phyloP scores from a whole-genome alignment of 2,888 invertebrate species.

The Eristalis pertinax region DNA sequence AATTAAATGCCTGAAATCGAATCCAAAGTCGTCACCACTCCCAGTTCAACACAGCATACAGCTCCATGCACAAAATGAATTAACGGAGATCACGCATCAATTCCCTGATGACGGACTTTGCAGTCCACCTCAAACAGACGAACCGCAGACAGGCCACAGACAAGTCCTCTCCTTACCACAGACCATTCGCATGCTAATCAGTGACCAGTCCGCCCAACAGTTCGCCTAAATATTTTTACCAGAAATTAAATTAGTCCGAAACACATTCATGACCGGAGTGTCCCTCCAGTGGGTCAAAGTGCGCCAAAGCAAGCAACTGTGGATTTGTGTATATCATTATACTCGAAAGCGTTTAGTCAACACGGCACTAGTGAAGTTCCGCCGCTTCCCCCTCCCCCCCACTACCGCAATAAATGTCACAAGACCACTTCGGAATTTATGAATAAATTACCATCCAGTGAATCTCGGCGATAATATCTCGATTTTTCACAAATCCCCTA shows the following conservation, averaged over 20 bases:
- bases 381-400: not conserved
- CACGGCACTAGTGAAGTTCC: too few species aligned
- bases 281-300: not conserved
- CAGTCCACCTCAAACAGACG: too few species aligned
- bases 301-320: not conserved
- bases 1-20: not conserved
- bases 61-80: too few species aligned
- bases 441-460: conserved; percentile 5
- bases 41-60: too few species aligned
- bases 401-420: conserved; percentile 7
- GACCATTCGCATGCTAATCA: not conserved
- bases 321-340: not conserved
- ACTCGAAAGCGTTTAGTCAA: not conserved
- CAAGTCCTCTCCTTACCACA: too few species aligned
- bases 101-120: too few species aligned
- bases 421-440: conserved; percentile 7
- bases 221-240: not conserved
- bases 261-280: not conserved
- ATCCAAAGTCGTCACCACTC: too few species aligned
- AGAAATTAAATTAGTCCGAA: not conserved
- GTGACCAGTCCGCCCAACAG: not conserved
- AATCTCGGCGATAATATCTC: conserved; percentile 25
- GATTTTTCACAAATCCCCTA: conserved; percentile 15
- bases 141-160: too few species aligned
- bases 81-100: too few species aligned